These are phyloP conservation scores for Pardalotus punctatus DNA, from an alignment of 2,113 vertebrate genomes.

Conservation along the genomic window DNA sequence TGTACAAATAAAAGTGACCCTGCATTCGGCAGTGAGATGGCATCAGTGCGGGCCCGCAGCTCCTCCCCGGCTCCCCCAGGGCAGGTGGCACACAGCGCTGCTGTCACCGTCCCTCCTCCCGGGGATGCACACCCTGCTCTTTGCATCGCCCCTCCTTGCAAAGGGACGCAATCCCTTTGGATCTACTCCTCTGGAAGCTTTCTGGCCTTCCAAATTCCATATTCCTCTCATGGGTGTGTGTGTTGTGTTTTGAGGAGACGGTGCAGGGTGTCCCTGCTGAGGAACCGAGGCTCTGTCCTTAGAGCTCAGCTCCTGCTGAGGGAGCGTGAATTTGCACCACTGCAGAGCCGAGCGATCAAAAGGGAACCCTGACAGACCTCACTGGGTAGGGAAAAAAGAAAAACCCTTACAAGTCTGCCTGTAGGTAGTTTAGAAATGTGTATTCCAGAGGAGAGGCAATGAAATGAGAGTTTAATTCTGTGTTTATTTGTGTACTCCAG, in stretches of 20 bases:
- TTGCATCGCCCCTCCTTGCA: neutral
- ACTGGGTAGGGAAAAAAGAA: neutral
- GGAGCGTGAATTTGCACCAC: accelerated
- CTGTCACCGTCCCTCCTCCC: neutral
- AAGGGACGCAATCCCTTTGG: too few relatives aligned
- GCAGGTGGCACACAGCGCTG: accelerated
- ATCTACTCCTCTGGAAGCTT: neutral
- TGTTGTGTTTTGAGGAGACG: neutral
- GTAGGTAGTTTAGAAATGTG: neutral
- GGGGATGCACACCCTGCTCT: accelerated
- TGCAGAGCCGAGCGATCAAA: neutral
- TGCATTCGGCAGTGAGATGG: neutral
- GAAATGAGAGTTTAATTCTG: neutral
- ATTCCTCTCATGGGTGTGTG: neutral
- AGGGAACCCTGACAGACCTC: neutral
- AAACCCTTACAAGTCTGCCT: neutral
- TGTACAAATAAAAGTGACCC: accelerated
- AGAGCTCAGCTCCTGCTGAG: neutral
- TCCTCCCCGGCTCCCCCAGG: neutral
- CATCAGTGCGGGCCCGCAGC: neutral
- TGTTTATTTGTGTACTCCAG: neutral
- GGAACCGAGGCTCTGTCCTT: neutral
- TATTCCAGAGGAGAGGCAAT: neutral
- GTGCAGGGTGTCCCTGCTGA: neutral
- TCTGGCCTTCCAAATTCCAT: neutral